Percentiles rank a stretch among this genome's conserved stretches.
phyloP scores from a whole-genome alignment of 30 jellyfish, hydroid and myxozoan species.

The Catostylus mosaicus region DNA sequence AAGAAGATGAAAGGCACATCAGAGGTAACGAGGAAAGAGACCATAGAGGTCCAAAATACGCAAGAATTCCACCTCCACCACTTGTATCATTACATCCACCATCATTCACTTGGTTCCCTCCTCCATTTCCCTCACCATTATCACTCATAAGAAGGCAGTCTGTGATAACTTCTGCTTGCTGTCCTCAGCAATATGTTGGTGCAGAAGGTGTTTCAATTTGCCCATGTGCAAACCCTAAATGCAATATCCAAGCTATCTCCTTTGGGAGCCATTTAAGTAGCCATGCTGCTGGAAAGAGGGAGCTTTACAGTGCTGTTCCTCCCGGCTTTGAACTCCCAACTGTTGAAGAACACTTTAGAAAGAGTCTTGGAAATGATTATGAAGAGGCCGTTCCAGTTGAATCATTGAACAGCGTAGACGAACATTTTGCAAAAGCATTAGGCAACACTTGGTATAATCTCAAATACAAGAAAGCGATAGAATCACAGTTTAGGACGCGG shows the following conservation, averaged over 20 bases:
- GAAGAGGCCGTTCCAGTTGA: constrained; percentile 70
- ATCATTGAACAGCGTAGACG: constrained; percentile 93
- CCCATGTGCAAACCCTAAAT: constrained; percentile 75
- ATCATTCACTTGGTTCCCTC: constrained; percentile 65
- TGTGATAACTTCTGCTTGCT: constrained; percentile 77
- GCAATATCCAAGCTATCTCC: constrained; percentile 62
- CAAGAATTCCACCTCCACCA: constrained; percentile 81
- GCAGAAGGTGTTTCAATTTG: constrained; percentile 61
- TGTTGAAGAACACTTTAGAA: constrained; percentile 95
- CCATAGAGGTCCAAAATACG: constrained; percentile 47
- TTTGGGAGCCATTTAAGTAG: constrained; percentile 39
- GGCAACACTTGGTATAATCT: constrained; percentile 90
- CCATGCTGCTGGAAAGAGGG: constrained; percentile 56
- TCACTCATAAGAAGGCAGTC: constrained; percentile 82
- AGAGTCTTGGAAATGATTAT: constrained; percentile 90
- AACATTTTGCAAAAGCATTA: constrained; percentile 96
- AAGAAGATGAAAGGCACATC: constrained; percentile 29
- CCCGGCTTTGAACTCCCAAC: constrained; percentile 94
- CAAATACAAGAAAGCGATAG: constrained; percentile 64
- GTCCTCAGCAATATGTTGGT: constrained; percentile 58
- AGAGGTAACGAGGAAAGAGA: constrained; percentile 52
- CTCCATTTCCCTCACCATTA: constrained; percentile 65
- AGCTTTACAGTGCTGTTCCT: constrained; percentile 71
- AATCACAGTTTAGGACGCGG: constrained; percentile 53
- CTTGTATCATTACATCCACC: constrained; percentile 66